Base-by-base conservation (phyloP, 2,888 invertebrate genomes). In the Eupithecia inturbata region DNA sequence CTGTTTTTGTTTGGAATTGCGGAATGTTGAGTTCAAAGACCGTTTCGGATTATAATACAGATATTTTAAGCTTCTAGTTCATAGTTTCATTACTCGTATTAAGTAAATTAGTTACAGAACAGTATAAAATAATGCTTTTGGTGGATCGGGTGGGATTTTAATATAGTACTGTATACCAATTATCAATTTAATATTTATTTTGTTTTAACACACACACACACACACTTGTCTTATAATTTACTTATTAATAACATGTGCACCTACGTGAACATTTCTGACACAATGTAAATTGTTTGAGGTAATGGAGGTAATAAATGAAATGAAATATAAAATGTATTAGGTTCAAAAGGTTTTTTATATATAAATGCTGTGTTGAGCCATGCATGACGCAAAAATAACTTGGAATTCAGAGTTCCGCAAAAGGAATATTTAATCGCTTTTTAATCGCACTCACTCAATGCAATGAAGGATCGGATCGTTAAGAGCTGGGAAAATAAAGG, bases 1-100 rank as follows among this genome's bases (percentile, higher is more conserved):
- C 75, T 75, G 75, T 75, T 75, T 69, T 75, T 75, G 70, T 75
- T 75, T 73, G 68, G 70, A 39, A 62, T 36, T 68, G 60, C 66
- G 70, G 72, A 62, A 68, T 71, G 75, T 75, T 68, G 70, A 70
- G 75, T 70, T 73, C 70, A 70, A 68, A 71, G 75, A 73, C 72
- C 70, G 72, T 41, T 66, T 1, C 66, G 66, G 66, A 33, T 66
- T 39, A 14, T 64, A 64, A 66, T 19, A 10, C 41, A 66, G 39
- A 66, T 66, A 66, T 22, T 36, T 66, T 36, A 26, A 36, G 66
- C 36, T 33, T 64, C 63, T 36, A 64, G 63, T 64, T 64, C 63
- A 64, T n/a, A 64, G 36, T 10, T 64, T 64, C 19, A 33, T 36
- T 36, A 33, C 63, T 64, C n/a, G n/a, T 64, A 64, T 19, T 63